phyloP scores from a whole-genome alignment of 2,797 vertebrate species.

The Neosilurus hyrtlii region DNA sequence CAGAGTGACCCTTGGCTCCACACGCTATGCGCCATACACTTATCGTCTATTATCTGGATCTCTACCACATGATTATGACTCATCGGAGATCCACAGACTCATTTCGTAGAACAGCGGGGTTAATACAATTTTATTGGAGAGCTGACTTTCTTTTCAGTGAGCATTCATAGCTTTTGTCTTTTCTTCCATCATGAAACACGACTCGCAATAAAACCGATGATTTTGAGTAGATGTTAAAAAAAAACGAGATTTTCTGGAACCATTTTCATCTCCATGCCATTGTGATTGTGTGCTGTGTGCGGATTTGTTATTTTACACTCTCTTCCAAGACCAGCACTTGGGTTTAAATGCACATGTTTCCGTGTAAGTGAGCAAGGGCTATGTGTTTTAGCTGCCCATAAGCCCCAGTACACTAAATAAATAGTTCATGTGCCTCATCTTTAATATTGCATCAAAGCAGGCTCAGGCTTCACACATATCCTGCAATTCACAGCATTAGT shows the following conservation, averaged over 20 bases:
- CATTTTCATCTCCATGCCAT: neutral
- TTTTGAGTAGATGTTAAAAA: neutral
- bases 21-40: neutral
- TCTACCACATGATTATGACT: constrained; percentile 39
- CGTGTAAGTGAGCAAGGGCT: neutral
- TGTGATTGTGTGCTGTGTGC: neutral
- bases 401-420: constrained; percentile 6
- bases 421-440: constrained; percentile 18
- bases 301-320: neutral
- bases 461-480: constrained; percentile 12
- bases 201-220: neutral
- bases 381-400: neutral
- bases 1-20: constrained; percentile 15
- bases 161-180: constrained; percentile 1
- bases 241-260: neutral
- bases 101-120: constrained; percentile 28
- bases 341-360: neutral
- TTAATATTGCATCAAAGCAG: constrained; percentile 26
- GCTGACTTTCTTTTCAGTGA: neutral
- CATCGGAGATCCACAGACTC: constrained; percentile 21
- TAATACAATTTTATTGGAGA: constrained; percentile 3
- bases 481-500: neutral
- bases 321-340: neutral
- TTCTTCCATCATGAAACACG: neutral
- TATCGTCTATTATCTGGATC: constrained; percentile 24